A percentile compares a stretch with the other conserved stretches of the same genome.
phyloP scores from a whole-genome alignment of 1,140 invertebrate species.

The Heliconius hewitsoni region DNA sequence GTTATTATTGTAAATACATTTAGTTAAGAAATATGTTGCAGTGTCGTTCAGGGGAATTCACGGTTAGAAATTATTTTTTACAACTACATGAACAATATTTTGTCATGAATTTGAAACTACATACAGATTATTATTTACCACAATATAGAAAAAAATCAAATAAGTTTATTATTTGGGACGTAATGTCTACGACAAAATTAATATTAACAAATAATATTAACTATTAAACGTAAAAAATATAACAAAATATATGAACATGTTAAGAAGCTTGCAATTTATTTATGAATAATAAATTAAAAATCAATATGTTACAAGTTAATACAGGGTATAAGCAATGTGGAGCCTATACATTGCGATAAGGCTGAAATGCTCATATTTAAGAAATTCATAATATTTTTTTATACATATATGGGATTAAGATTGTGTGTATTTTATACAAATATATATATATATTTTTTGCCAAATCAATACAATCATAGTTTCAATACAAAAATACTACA shows the following conservation, averaged over 20 bases:
- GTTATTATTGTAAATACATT: slow-evolving; percentile 10
- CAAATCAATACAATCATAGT: too few species aligned
- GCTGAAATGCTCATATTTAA: not conserved
- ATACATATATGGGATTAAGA: not conserved
- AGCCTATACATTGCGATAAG: not conserved
- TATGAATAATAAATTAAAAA: not conserved
- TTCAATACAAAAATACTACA: too few species aligned
- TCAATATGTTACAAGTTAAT: not conserved
- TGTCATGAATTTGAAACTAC: not conserved
- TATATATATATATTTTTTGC: not conserved
- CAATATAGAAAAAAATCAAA: not conserved
- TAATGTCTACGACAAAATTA: not conserved
- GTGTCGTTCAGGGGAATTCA: slow-evolving; percentile 10
- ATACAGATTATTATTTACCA: not conserved
- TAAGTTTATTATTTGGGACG: not conserved
- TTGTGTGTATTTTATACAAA: not conserved
- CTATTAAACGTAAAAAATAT: not conserved
- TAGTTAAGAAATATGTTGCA: slow-evolving; percentile 27
- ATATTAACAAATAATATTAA: slow-evolving; percentile 2
- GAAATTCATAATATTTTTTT: not conserved
- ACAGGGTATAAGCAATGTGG: not conserved
- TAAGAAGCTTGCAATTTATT: not conserved
- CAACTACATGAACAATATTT: not conserved
- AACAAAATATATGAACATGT: slow-evolving; percentile 1
- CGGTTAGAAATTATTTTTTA: not conserved